Base-by-base conservation (phyloP, 64 coral and sea anemone genomes). In the Stichodactyla mertensii region DNA sequence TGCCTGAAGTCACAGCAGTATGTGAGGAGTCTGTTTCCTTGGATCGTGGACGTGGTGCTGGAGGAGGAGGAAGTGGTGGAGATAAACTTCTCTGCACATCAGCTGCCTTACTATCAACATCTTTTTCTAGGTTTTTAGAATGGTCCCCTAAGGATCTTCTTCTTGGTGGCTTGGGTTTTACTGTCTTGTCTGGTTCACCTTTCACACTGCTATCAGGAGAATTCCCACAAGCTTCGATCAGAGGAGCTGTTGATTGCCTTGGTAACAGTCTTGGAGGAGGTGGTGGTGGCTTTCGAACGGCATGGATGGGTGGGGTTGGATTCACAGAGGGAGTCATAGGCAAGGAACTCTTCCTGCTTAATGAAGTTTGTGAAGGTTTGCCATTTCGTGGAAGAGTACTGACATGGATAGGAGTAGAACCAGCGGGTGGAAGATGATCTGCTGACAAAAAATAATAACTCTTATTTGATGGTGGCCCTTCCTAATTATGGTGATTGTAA, bases 301-400 rank as follows among this genome's bases (percentile, higher is more conserved):
- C 52, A 79, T 78, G 61, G 77, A 74, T 20, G 7, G 87, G 77
- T 13, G 55, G 12, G 78, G 52, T 64, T 14, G 52, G 54, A 20
- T 80, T 84, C 10, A 80, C 69, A 36, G 84, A 18, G 70, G 90
- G 80, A 62, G 51, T 55, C 26, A 91, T 79, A 51, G 93, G 89
- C 23, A 86, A 20, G 15, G 93, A 92, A 19, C 83, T 54, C 92
- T 91, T 91, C 88, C 87, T 88, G 7, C 13, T 87, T 55, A 89
- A 86, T 18, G 84, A 89, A 20, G 93, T 67, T 6, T 83, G 89
- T 14, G 54, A 80, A 20, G 92, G 19, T 84, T 90, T 93, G 14
- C 36, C 36, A 19, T 92, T 93, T 70, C 78, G 54, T 52, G 59
- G 78, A 26, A 81, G 51, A 58, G 86, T 71, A 51, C 78, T 81